Conservation (phyloP, 53 echinoderm and acorn worm genomes). For the Zoroaster sp. region DNA sequence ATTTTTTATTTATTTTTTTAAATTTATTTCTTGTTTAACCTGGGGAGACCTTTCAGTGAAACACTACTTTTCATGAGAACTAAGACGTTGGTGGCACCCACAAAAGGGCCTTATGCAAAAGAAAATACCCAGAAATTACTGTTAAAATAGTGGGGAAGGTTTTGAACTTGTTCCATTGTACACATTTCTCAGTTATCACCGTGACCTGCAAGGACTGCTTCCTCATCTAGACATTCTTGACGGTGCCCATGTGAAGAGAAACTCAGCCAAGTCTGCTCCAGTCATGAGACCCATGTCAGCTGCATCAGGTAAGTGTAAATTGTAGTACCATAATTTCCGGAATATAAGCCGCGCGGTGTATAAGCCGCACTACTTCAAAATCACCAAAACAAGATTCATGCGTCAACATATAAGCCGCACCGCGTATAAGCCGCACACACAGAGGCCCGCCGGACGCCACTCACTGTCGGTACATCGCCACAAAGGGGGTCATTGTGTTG, state of each 20-base stretch:
- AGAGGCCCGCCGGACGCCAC: too few species aligned
- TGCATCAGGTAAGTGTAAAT: slow-evolving; percentile 64
- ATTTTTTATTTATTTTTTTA: neutral
- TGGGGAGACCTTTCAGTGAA: neutral
- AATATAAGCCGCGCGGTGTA: too few species aligned
- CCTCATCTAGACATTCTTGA: slow-evolving; percentile 83
- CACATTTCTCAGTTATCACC: slow-evolving; percentile 79
- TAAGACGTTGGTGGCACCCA: neutral
- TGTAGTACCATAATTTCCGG: neutral
- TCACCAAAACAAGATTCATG: too few species aligned
- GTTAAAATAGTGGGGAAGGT: too few species aligned
- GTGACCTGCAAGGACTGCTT: slow-evolving; percentile 62
- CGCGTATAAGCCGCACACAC: too few species aligned
- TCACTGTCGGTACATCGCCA: too few species aligned
- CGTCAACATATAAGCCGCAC: too few species aligned
- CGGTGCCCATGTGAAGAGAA: slow-evolving; percentile 80
- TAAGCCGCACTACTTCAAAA: too few species aligned
- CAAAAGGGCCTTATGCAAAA: neutral
- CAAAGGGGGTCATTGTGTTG: too few species aligned
- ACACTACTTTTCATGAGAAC: neutral
- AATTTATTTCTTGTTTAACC: neutral
- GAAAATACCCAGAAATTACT: too few species aligned
- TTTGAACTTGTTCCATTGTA: neutral
- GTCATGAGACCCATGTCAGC: slow-evolving; percentile 99
- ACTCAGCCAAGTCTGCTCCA: slow-evolving; percentile 58